Percentiles rank a stretch among this genome's conserved stretches.
Evolutionary conservation across 2,888 invertebrate species (phyloP).

Genomic region (Blastobasis adustella): DNA sequence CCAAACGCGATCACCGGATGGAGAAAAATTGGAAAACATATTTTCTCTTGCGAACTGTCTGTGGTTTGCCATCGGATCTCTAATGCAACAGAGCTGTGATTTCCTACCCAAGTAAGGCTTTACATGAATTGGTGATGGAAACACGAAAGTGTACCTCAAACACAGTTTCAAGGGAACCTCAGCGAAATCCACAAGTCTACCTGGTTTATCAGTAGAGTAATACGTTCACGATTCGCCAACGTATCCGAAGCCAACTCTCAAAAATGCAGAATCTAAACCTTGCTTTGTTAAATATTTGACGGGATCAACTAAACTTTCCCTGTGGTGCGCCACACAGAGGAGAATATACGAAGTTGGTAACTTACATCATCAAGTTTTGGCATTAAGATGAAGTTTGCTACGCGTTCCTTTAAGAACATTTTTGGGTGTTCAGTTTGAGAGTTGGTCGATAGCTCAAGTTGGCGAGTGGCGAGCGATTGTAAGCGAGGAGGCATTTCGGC

Average conservation of each 20-base stretch:
- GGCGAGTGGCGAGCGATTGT: too few species aligned
- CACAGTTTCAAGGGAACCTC: conserved; percentile 51
- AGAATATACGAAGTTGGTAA: background rate
- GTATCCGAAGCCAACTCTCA: conserved; percentile 13
- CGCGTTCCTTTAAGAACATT: background rate
- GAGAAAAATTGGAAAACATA: conserved; percentile 91
- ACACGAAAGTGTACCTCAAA: conserved; percentile 20
- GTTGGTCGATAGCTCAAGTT: too few species aligned
- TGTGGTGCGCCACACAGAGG: background rate
- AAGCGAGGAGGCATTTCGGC: too few species aligned
- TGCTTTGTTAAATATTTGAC: too few species aligned
- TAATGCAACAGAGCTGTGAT: conserved; percentile 97
- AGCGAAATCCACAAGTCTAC: conserved; percentile 54
- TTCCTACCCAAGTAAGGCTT: conserved; percentile 92
- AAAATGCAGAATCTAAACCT: too few species aligned
- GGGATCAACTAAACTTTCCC: too few species aligned
- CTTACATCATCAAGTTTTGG: background rate
- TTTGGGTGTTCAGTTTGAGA: background rate
- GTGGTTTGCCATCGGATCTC: conserved; percentile 97
- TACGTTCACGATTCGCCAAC: conserved; percentile 28
- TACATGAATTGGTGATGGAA: conserved; percentile 25
- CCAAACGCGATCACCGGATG: conserved; percentile 89
- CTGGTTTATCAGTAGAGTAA: conserved; percentile 17
- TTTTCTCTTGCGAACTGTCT: conserved; percentile 95
- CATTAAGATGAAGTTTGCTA: too few species aligned